A percentile compares a stretch with the other conserved stretches of the same genome.
These are phyloP conservation scores for Pagetopsis macropterus DNA, from an alignment of 2,797 vertebrate genomes.

Conservation along the genomic window DNA sequence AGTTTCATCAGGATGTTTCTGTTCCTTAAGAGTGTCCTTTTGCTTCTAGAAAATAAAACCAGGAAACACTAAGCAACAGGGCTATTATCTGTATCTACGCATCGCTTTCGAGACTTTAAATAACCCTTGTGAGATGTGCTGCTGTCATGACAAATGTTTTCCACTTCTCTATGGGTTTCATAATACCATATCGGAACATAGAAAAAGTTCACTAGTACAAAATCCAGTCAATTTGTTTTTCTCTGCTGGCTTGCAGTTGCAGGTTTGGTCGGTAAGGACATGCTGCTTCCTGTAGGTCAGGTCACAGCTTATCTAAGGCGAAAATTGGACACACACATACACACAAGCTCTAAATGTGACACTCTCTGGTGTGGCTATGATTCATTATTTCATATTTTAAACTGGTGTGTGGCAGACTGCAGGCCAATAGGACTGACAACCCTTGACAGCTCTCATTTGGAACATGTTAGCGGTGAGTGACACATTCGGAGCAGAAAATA, in stretches of 20 bases:
- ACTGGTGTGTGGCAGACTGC: conserved; percentile 20
- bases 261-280: conserved; percentile 57
- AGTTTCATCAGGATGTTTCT: conserved; percentile 54
- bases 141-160: conserved; percentile 40
- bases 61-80: conserved; percentile 42
- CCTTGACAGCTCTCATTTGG: conserved; percentile 39
- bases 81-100: conserved; percentile 36
- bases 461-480: conserved; percentile 53
- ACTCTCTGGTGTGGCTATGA: conserved; percentile 39
- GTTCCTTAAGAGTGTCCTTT: conserved; percentile 54
- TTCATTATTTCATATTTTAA: conserved; percentile 43
- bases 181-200: conserved; percentile 10
- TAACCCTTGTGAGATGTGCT: conserved; percentile 15
- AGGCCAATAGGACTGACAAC: conserved; percentile 35
- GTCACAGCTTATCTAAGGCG: conserved; percentile 49
- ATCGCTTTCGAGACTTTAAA: conserved; percentile 28
- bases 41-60: conserved; percentile 46
- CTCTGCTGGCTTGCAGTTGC: neutral
- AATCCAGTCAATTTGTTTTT: neutral
- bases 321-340: conserved; percentile 30
- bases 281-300: conserved; percentile 64
- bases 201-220: neutral
- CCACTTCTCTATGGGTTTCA: neutral
- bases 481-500: conserved; percentile 55
- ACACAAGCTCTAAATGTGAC: conserved; percentile 21